phyloP scores from a whole-genome alignment of 1,140 invertebrate species.

The Lordiphosa mommai region DNA sequence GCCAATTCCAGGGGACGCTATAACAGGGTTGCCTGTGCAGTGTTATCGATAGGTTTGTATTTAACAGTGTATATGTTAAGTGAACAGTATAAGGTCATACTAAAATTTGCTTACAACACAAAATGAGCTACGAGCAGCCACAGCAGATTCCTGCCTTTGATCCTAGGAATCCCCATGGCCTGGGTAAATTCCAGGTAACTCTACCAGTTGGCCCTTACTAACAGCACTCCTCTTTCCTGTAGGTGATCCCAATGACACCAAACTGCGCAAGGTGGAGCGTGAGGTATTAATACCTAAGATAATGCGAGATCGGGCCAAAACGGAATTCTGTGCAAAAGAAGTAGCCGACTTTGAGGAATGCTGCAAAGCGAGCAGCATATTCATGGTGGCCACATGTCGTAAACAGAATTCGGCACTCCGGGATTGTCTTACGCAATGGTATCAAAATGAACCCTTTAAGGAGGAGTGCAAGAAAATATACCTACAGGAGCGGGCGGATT shows the following conservation, averaged over 20 bases:
- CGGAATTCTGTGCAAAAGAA: slow-evolving; percentile 87
- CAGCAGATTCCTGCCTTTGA: slow-evolving; percentile 21
- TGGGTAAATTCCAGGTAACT: slow-evolving; percentile 35
- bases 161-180: slow-evolving; percentile 67
- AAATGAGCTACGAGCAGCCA: slow-evolving; percentile 50
- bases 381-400: slow-evolving; percentile 88
- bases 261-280: slow-evolving; percentile 90
- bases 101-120: slow-evolving; percentile 28
- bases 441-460: slow-evolving; percentile 87
- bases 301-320: slow-evolving; percentile 88
- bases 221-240: too few species aligned
- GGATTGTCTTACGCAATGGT: slow-evolving; percentile 88
- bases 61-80: too few species aligned
- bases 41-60: neutral
- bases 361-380: slow-evolving; percentile 84
- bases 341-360: slow-evolving; percentile 88
- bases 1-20: slow-evolving; percentile 1
- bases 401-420: slow-evolving; percentile 85
- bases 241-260: slow-evolving; percentile 92
- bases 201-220: too few species aligned
- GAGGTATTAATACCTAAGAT: slow-evolving; percentile 92
- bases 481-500: slow-evolving; percentile 89
- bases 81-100: too few species aligned
- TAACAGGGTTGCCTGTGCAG: neutral
- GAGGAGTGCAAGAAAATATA: slow-evolving; percentile 89